phyloP scores from a whole-genome alignment of 1,140 invertebrate genomes.

The Habropoda laboriosa region DNA sequence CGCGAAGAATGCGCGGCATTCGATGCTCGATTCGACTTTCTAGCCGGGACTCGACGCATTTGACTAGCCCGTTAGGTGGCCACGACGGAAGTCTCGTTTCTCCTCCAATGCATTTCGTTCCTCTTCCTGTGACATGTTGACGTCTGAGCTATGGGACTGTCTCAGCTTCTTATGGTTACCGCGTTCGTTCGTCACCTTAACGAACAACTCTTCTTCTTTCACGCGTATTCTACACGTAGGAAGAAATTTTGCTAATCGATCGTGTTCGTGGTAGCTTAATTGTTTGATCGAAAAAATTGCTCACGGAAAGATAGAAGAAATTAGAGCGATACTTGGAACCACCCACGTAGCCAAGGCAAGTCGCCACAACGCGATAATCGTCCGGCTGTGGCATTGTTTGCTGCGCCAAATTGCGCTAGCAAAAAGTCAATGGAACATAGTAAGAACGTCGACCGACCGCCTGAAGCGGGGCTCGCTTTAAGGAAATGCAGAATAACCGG shows the following conservation, averaged over 20 bases:
- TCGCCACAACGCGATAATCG: neutral
- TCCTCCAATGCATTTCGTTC: neutral
- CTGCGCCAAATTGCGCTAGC: constrained; percentile 8
- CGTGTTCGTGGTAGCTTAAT: neutral
- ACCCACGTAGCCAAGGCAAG: neutral
- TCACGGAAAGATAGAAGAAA: neutral
- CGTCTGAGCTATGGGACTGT: too few relatives aligned
- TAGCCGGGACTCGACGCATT: constrained; percentile 67
- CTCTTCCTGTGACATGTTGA: neutral
- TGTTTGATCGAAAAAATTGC: neutral
- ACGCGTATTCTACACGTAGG: too few relatives aligned
- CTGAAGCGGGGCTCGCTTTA: constrained; percentile 63
- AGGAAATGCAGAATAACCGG: constrained; percentile 77
- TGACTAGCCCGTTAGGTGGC: constrained; percentile 61
- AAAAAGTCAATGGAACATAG: constrained; percentile 37
- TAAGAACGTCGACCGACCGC: constrained; percentile 60
- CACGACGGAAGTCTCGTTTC: constrained; percentile 50
- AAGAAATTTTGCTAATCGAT: too few relatives aligned
- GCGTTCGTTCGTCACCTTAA: too few relatives aligned
- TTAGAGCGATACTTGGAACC: neutral
- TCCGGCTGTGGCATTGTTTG: constrained; percentile 18
- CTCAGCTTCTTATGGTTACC: too few relatives aligned
- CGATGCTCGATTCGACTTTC: constrained; percentile 73
- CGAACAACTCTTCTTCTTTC: too few relatives aligned
- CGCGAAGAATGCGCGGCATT: constrained; percentile 69